Evolutionary conservation across 1,140 invertebrate species (phyloP).

Genomic region (Stegodyphus mimosarum): DNA sequence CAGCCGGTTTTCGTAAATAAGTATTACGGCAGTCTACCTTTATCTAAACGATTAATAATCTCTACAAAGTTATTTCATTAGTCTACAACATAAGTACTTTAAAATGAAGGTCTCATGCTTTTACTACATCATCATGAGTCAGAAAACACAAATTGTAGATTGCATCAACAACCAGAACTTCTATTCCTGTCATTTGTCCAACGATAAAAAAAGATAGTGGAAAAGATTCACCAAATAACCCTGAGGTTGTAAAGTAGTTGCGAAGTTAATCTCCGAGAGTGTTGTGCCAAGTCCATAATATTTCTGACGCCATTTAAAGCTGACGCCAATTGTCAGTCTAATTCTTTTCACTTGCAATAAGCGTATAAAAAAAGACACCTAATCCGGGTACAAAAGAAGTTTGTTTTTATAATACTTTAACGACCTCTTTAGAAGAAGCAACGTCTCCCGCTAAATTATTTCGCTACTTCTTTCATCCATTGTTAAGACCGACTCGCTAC

Average conservation of each 20-base stretch:
- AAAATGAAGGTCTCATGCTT: no score
- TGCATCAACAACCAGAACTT: no score
- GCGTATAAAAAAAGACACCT: conserved; percentile 38
- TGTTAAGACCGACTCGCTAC: conserved; percentile 4
- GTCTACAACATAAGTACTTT: no score
- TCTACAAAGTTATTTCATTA: no score
- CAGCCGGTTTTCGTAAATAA: no score
- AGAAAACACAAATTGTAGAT: no score
- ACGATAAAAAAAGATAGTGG: no score
- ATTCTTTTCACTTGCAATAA: conserved; percentile 1
- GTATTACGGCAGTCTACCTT: no score
- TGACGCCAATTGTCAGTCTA: conserved; percentile 55
- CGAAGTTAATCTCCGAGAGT: conserved; percentile 37
- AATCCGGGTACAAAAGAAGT: conserved; percentile 51
- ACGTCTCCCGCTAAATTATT: neutral
- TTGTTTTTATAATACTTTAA: conserved; percentile 60
- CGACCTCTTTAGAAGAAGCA: conserved; percentile 29
- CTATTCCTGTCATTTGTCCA: no score
- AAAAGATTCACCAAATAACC: neutral
- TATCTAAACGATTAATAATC: no score
- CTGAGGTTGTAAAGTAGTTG: conserved; percentile 15
- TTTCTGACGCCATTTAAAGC: conserved; percentile 11
- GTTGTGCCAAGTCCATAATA: neutral
- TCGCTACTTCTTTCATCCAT: neutral
- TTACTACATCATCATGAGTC: no score